Percentiles rank a stretch among this genome's conserved stretches.
Evolutionary conservation across 2,888 invertebrate genomes (phyloP).

Genomic region (Gandaritis pyraliata): DNA sequence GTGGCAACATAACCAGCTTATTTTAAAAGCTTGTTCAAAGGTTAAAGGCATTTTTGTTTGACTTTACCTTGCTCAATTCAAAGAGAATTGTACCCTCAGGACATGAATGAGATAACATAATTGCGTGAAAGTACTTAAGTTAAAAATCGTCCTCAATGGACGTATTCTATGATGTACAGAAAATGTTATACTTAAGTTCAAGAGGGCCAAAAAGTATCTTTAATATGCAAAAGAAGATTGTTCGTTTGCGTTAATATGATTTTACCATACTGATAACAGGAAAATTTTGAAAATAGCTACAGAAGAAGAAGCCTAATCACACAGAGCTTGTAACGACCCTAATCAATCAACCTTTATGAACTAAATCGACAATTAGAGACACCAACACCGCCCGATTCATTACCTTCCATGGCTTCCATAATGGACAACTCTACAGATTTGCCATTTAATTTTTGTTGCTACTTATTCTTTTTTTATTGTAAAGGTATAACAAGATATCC

Average conservation of each 20-base stretch:
- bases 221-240: too few relatives aligned
- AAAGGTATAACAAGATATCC: too few relatives aligned
- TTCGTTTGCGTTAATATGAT: too few relatives aligned
- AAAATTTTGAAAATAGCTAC: background rate
- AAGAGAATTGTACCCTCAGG: background rate
- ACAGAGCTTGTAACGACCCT: background rate
- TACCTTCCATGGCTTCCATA: background rate
- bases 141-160: too few relatives aligned
- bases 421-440: background rate
- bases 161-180: too few relatives aligned
- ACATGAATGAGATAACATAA: background rate
- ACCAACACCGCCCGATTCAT: background rate
- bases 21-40: background rate
- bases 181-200: too few relatives aligned
- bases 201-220: too few relatives aligned
- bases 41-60: background rate
- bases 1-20: conserved; percentile 4
- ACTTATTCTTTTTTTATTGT: too few relatives aligned
- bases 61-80: background rate
- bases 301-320: too few relatives aligned
- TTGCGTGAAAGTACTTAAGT: too few relatives aligned
- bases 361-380: conserved; percentile 4
- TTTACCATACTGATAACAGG: too few relatives aligned
- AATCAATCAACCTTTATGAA: conserved; percentile 12
- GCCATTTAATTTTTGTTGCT: too few relatives aligned